A percentile compares a stretch with the other conserved stretches of the same genome.
phyloP scores from a whole-genome alignment of 2,797 vertebrate genomes.

The Valencia hispanica region DNA sequence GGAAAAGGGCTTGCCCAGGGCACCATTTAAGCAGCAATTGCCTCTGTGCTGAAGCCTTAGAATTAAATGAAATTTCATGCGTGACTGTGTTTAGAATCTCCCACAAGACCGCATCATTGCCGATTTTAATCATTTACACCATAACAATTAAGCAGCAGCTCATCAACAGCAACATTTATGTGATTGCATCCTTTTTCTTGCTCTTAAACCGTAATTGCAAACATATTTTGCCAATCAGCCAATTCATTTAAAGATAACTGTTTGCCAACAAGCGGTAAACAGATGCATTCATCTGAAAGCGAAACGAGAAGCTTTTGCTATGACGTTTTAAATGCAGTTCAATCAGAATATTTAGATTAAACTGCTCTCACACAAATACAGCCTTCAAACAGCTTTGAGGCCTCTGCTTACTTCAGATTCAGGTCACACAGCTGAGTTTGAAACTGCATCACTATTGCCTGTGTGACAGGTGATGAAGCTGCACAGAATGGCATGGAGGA shows the following conservation, averaged over 20 bases:
- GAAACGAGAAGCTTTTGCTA: conserved; percentile 40
- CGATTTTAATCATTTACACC: conserved; percentile 17
- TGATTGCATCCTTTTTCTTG: conserved; percentile 37
- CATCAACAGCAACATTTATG: conserved; percentile 27
- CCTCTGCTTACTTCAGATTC: conserved; percentile 46
- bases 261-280: conserved; percentile 58
- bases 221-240: conserved; percentile 59
- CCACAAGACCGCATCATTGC: conserved; percentile 4
- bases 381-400: conserved; percentile 31
- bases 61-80: conserved; percentile 20
- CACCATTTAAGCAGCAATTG: background rate
- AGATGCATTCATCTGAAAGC: conserved; percentile 48
- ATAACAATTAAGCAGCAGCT: conserved; percentile 29
- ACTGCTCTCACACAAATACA: conserved; percentile 25
- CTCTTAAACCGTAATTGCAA: conserved; percentile 51
- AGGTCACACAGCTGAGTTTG: conserved; percentile 25
- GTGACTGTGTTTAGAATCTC: conserved; percentile 30
- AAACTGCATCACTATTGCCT: conserved; percentile 45
- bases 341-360: conserved; percentile 41
- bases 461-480: conserved; percentile 46
- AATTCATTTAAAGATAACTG: conserved; percentile 56
- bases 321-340: conserved; percentile 13
- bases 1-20: background rate
- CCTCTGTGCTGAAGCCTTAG: conserved; percentile 24
- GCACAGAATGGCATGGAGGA: conserved; percentile 12